A percentile compares a stretch with the other conserved stretches of the same genome.
Conservation (phyloP, 2,888 invertebrate species). For the Nesidiocoris tenuis region DNA sequence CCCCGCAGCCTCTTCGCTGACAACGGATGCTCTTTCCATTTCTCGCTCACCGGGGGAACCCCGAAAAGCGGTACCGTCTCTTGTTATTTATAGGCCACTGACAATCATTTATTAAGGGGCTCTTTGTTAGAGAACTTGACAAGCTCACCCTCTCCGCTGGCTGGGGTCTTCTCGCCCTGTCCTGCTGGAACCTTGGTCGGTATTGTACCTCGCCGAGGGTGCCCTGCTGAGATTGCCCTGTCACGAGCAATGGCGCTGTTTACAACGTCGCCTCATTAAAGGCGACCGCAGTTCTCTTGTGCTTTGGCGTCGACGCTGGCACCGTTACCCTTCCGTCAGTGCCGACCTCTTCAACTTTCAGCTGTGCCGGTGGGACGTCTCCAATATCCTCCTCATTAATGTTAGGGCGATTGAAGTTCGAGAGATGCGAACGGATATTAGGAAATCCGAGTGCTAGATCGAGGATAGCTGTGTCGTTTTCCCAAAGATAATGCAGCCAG, state of each 20-base stretch:
- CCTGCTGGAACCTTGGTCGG: background rate
- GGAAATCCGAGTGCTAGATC: slow-evolving; percentile 20
- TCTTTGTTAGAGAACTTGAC: slow-evolving; percentile 33
- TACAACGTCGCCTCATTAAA: slow-evolving; percentile 44
- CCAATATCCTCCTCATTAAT: slow-evolving; percentile 21
- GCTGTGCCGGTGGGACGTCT: background rate
- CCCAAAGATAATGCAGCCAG: background rate
- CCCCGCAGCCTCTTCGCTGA: background rate
- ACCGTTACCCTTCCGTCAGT: background rate
- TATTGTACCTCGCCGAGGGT: slow-evolving; percentile 18
- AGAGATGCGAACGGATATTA: slow-evolving; percentile 24
- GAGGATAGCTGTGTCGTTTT: background rate
- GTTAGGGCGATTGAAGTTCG: no score
- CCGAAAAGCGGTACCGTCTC: slow-evolving; percentile 6
- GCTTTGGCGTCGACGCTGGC: no score
- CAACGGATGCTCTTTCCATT: background rate
- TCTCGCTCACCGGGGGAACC: background rate
- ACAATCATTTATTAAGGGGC: slow-evolving; percentile 42
- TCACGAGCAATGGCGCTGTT: slow-evolving; percentile 43
- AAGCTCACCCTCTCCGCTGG: slow-evolving; percentile 13
- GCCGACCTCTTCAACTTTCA: background rate
- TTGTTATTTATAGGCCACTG: slow-evolving; percentile 42
- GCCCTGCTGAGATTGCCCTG: slow-evolving; percentile 42
- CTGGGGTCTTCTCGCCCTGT: background rate
- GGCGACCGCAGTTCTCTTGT: slow-evolving; percentile 39